Conservation (phyloP, 2,888 invertebrate genomes). For the Aspidiotus rigidus region DNA sequence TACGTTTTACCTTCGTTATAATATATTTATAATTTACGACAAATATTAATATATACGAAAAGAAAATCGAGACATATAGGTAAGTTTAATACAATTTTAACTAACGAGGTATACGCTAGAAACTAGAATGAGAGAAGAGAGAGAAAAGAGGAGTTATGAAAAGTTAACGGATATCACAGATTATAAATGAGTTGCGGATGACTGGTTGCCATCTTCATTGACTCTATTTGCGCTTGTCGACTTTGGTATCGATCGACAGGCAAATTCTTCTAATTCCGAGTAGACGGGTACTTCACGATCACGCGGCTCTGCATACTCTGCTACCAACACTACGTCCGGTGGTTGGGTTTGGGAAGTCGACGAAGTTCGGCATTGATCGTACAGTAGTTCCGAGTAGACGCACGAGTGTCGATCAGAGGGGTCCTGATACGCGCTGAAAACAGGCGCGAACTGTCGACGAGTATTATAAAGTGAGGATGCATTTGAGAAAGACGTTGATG, state of each 20-base stretch:
- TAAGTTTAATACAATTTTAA: too few species aligned
- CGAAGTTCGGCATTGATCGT: conserved; percentile 8
- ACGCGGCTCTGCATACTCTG: conserved; percentile 14
- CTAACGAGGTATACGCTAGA: too few species aligned
- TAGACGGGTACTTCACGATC: conserved; percentile 49
- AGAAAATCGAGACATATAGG: too few species aligned
- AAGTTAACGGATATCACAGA: conserved; percentile 13
- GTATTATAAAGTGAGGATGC: neutral
- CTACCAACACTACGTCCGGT: neutral
- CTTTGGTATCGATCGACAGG: conserved; percentile 37
- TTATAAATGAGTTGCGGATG: conserved; percentile 13
- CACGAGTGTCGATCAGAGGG: conserved; percentile 42
- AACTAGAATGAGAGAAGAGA: neutral
- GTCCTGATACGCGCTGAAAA: conserved; percentile 43
- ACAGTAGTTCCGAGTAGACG: conserved; percentile 38
- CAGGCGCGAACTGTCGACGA: neutral
- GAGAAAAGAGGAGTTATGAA: conserved; percentile 6
- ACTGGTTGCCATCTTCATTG: conserved; percentile 17
- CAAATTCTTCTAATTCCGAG: conserved; percentile 51
- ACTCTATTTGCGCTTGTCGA: conserved; percentile 22
- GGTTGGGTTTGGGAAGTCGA: conserved; percentile 38
- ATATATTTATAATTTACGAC: too few species aligned
- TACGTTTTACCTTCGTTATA: too few species aligned
- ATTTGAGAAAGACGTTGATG: conserved; percentile 10
- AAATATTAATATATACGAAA: too few species aligned